Base-by-base conservation (phyloP, 2,888 invertebrate species). In the Drosophila kanekoi region DNA sequence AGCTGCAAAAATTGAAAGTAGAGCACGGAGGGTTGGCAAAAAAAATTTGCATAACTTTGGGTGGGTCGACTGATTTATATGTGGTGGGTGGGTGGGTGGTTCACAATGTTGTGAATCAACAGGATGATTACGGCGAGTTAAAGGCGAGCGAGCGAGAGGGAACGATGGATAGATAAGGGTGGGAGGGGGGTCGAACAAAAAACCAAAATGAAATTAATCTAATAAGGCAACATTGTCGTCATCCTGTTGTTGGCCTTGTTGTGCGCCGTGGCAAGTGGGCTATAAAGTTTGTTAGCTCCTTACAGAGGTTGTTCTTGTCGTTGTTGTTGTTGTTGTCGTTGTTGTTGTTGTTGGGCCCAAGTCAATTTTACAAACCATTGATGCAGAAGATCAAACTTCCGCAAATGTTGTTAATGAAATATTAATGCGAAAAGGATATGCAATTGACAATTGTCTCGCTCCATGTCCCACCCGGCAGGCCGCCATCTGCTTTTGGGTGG, bases 341-440 rank as follows among this genome's bases (percentile, higher is more conserved):
- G 41, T 23, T 68, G 44, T 40, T 62, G 71, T 41, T 72, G 66
- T 54, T 63, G 72, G 76, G 76, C 63, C 77, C 89, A 88, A 91
- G 91, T 91, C 91, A 91, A 91, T 91, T 91, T 91, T 81, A 91
- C 91, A 91, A 91, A 70, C 89, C 90, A 91, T 91, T 91, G 91
- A 91, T 91, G 90, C 91, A 91, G 91, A 91, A 91, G 90, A 90
- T 90, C 90, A 90, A 90, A 91, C 90, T 91, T 91, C 90, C 88
- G 71, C 75, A 89, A 90, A 90, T 90, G 87, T 86, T 86, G 90
- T 90, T 87, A 87, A 87, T 87, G 90, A 87, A 87, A 87, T 89
- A 90, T 89, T 85, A 84, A 90, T 89, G 86, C 88, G 83, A 85
- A 85, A 82, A 81, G 90, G 88, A 89, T 89, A 90, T 90, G 90